Conservation (phyloP, 2,888 invertebrate genomes). For the Drosophila paramelanica region DNA sequence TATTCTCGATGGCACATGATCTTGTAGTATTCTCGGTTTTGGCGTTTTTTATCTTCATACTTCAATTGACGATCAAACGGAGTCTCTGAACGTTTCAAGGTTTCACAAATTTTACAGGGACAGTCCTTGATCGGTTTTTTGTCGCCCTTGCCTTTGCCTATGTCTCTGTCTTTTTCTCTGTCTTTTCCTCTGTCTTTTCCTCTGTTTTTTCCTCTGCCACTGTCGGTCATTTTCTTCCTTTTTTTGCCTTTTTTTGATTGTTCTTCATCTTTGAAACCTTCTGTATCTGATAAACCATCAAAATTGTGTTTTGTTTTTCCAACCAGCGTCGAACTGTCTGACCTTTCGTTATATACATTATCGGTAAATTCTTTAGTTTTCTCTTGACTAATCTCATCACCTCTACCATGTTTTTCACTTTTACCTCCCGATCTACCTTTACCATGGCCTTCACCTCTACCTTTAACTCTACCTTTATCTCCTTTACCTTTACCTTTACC, state of each 20-base stretch:
- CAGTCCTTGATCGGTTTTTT: slow-evolving; percentile 13
- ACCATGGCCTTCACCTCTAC: too few relatives aligned
- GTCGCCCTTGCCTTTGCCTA: background rate
- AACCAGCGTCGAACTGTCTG: too few relatives aligned
- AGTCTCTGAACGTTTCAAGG: slow-evolving; percentile 31
- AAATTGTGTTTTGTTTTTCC: too few relatives aligned
- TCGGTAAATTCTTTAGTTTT: too few relatives aligned
- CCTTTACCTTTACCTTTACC: background rate
- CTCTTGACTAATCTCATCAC: too few relatives aligned
- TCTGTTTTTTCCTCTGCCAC: background rate
- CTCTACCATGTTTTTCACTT: too few relatives aligned
- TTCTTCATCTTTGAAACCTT: background rate
- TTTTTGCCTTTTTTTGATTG: background rate
- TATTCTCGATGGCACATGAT: slow-evolving; percentile 31
- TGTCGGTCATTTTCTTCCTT: background rate
- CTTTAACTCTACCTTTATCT: too few relatives aligned
- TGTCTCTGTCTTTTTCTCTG: background rate
- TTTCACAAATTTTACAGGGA: slow-evolving; percentile 38
- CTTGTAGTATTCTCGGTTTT: slow-evolving; percentile 35
- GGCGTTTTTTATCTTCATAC: slow-evolving; percentile 28
- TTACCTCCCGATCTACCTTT: too few relatives aligned
- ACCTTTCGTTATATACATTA: too few relatives aligned
- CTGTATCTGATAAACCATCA: too few relatives aligned
- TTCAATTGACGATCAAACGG: slow-evolving; percentile 47
- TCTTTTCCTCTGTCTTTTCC: background rate